These are phyloP conservation scores for Intellagama lesueurii DNA, from an alignment of 2,797 vertebrate genomes.

Conservation along the genomic window DNA sequence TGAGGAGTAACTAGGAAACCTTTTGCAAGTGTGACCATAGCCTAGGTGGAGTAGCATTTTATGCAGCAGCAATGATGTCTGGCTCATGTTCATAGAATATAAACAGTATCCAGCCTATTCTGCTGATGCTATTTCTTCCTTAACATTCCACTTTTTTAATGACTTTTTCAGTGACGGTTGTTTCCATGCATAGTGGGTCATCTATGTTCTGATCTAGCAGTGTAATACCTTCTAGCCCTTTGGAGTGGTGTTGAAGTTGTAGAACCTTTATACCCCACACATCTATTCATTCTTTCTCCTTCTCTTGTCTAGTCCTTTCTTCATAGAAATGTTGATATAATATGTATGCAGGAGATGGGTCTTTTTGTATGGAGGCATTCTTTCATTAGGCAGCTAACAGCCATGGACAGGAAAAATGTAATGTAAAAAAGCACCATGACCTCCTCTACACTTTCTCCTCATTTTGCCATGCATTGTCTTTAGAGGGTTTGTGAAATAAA, in stretches of 20 bases:
- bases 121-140: background rate
- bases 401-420: too few species aligned
- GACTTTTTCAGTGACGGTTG: too few species aligned
- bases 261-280: background rate
- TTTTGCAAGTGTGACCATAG: too few species aligned
- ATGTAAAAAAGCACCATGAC: background rate
- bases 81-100: background rate
- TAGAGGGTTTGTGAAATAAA: background rate
- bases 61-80: background rate
- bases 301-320: background rate
- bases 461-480: too few species aligned
- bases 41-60: background rate
- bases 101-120: background rate
- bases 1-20: too few species aligned
- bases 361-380: too few species aligned
- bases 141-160: background rate
- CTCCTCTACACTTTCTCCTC: background rate
- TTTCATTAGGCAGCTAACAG: background rate
- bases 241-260: background rate
- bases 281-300: background rate
- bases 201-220: background rate
- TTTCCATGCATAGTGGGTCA: background rate
- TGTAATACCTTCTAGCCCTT: background rate
- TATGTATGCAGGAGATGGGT: background rate
- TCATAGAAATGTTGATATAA: background rate